Base-by-base conservation (phyloP, 2,797 vertebrate species). In the Pseudochaenichthys georgianus region DNA sequence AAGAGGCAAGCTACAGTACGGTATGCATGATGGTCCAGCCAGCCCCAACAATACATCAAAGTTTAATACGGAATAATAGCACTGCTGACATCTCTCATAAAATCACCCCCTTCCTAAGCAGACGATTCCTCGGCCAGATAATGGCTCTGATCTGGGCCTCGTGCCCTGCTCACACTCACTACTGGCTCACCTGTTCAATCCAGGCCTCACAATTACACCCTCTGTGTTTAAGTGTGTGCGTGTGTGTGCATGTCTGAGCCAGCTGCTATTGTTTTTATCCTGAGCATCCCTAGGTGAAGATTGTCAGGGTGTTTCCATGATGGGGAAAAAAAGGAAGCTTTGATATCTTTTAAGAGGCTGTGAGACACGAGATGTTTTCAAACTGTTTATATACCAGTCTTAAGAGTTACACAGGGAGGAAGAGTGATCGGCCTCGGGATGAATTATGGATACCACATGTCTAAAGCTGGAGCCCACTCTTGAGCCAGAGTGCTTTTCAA, bases 361-460 rank as follows among this genome's bases (percentile, higher is more conserved):
- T 90, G 91, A 89, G 84, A 84, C 88, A 86, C 23, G 13, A 83
- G 77, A 67, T 77, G 69, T 89, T 91, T 87, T 88, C 77, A 88
- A 86, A 74, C 77, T 93, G 91, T 94, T 94, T 94, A 91, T 91
- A 85, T 85, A 78, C 77, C 86, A 74, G 84, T 65, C 82, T 83
- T 48, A 72, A 87, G 89, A 92, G 86, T 88, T 87, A 75, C 81
- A 84, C 82, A 68, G 74, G 68, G 83, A 87, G 87, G 85, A 85
- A 82, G 91, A 88, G 85, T 57, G 87, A 92, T 93, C 76, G 70
- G 80, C 89, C 85, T 89, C 61, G 42, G 87, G 89, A 92, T 94
- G 89, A 94, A 93, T 94, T 94, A 93, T 95, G 93, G 90, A 94
- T 91, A 87, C 82, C 89, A 92, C 88, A 92, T 91, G 90, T 88